Evolutionary conservation across 2,797 vertebrate species (phyloP), one percentile per base, ranked within the genome.

Genomic region (Sparus aurata): DNA sequence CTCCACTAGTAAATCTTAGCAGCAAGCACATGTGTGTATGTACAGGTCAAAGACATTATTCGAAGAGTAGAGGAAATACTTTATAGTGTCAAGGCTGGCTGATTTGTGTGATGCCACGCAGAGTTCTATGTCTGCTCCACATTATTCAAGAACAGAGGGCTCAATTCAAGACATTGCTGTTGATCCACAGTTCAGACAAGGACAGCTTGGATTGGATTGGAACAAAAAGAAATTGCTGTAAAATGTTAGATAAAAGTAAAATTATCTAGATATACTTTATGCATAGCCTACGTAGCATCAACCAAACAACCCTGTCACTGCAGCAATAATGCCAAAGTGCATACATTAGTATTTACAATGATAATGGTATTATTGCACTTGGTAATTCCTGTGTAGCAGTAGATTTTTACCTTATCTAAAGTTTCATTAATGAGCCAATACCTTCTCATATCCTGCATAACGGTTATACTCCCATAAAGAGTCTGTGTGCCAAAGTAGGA

Each of bases 21-120:
- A 63, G 53, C 50, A 74, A 73, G 52, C 60, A 64, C 69, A 61
- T 73, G n/a, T 47, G n/a, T 66, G 54, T 46, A 50, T 66, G 47
- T 45, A 67, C 17, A 17, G 22, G 17, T 64, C 63, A 38, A 54
- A 57, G 69, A 52, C 45, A 79, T 77, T 63, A 58, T 77, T 67
- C 45, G 30, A 60, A 22, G n/a, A 11, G n/a, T 47, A 12, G n/a
- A 18, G 45, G 20, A 66, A 47, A 69, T 64, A 18, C 38, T 38
- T 38, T 38, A 11, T 20, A 52, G 38, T 54, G 38, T 60, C 52
- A 60, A 18, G 38, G 13, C 2, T 34, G 34, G 20, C 46, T 64
- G 46, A 49, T 49, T 72, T 57, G 27, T 62, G 17, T 46, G 38
- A 52, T 45, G 34, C 50, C 27, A 69, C 1, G 1, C 23, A 45